Conservation (phyloP, 2,797 vertebrate species). For the Acanthurus lineatus region DNA sequence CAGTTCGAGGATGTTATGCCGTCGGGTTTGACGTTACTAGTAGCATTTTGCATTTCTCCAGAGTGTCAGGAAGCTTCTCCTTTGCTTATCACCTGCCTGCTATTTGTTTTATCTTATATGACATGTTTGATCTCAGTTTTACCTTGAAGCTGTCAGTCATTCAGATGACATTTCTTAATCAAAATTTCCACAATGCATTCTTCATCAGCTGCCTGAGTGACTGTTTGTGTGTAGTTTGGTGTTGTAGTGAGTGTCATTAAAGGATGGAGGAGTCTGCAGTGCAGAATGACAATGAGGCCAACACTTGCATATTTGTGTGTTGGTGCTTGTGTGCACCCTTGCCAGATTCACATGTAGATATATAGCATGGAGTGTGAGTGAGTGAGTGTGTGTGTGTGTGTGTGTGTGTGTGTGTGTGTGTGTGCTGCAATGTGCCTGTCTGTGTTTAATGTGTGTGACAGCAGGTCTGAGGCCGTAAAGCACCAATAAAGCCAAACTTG, state of each 20-base stretch:
- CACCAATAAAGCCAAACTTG: conserved; percentile 79
- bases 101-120: too few relatives aligned
- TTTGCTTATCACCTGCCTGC: background rate
- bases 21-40: conserved; percentile 7
- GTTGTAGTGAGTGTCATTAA: conserved; percentile 15
- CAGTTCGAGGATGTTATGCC: conserved; percentile 24
- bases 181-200: background rate
- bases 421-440: background rate
- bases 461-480: conserved; percentile 81
- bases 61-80: conserved; percentile 19
- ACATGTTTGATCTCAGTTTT: too few relatives aligned
- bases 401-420: conserved; percentile 3
- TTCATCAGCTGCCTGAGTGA: background rate
- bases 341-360: conserved; percentile 30
- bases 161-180: background rate
- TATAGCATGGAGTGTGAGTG: background rate
- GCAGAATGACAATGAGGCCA: conserved; percentile 51
- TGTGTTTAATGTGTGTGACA: conserved; percentile 73
- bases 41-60: conserved; percentile 30
- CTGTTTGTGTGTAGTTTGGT: conserved; percentile 22
- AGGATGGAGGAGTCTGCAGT: background rate
- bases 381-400: conserved; percentile 6
- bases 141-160: conserved; percentile 8
- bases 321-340: conserved; percentile 2
- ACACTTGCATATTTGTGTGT: background rate